phyloP scores from a whole-genome alignment of 1,140 invertebrate species.

The Pentalonia nigronervosa region DNA sequence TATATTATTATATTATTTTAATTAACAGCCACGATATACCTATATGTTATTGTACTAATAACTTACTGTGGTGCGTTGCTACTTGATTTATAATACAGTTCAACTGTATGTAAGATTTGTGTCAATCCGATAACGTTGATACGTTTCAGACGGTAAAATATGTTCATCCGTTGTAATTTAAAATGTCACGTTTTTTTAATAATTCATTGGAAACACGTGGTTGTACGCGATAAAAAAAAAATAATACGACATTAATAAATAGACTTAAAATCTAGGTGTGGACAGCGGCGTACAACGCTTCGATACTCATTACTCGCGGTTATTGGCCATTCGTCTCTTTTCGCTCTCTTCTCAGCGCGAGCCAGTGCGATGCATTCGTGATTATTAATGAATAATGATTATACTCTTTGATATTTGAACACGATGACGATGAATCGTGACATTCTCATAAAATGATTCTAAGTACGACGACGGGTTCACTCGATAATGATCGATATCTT shows the following conservation, averaged over 20 bases:
- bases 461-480: background rate
- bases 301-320: background rate
- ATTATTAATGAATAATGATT: background rate
- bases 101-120: background rate
- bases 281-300: background rate
- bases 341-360: background rate
- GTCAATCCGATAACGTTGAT: conserved; percentile 4
- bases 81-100: background rate
- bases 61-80: background rate
- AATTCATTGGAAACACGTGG: background rate
- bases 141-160: background rate
- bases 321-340: background rate
- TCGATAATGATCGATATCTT: background rate
- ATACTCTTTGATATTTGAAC: background rate
- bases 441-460: background rate
- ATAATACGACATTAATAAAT: background rate
- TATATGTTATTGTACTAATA: background rate
- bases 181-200: conserved; percentile 12
- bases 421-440: background rate
- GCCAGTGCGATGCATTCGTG: too few relatives aligned
- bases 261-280: background rate
- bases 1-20: background rate
- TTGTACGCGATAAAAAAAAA: background rate
- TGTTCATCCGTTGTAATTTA: background rate
- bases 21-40: background rate